Conservation (phyloP, 2,888 invertebrate genomes). For the Eudemis profundana region DNA sequence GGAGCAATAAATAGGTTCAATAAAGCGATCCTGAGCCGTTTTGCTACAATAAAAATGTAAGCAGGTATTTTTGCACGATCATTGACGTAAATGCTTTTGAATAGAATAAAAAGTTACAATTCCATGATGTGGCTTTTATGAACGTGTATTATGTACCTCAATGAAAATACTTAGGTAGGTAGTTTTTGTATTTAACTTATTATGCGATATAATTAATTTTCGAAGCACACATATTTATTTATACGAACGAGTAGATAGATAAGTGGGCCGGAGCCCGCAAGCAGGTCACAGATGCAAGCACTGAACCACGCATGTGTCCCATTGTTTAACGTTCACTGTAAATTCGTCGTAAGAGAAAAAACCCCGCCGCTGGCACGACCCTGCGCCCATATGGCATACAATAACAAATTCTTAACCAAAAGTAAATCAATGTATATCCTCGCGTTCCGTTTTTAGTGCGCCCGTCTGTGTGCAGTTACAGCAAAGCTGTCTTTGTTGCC, state of each 20-base stretch:
- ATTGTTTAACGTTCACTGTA: conserved; percentile 77
- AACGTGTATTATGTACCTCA: too few species aligned
- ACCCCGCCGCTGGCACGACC: conserved; percentile 63
- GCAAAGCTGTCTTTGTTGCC: conserved; percentile 6
- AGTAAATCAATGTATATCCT: conserved; percentile 79
- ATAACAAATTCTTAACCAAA: conserved; percentile 83
- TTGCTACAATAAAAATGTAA: conserved; percentile 27
- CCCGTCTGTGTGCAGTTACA: conserved; percentile 37
- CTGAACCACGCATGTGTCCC: conserved; percentile 72
- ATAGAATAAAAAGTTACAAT: too few species aligned
- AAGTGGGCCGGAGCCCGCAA: conserved; percentile 30
- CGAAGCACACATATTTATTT: too few species aligned
- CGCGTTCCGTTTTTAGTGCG: conserved; percentile 65
- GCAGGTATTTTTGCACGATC: too few species aligned
- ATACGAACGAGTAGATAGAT: conserved; percentile 10
- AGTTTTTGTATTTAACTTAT: too few species aligned
- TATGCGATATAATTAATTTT: too few species aligned
- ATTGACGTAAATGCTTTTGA: too few species aligned
- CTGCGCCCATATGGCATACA: conserved; percentile 80
- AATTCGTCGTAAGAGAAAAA: conserved; percentile 76
- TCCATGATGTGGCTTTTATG: too few species aligned
- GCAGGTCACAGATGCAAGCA: conserved; percentile 65
- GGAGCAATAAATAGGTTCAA: too few species aligned
- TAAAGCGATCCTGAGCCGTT: conserved; percentile 5
- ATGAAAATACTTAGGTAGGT: too few species aligned